Percentiles rank a stretch among this genome's conserved stretches.
These are phyloP conservation scores for Pseudachorutes palmiensis DNA, from an alignment of 1,140 invertebrate genomes.

Conservation along the genomic window DNA sequence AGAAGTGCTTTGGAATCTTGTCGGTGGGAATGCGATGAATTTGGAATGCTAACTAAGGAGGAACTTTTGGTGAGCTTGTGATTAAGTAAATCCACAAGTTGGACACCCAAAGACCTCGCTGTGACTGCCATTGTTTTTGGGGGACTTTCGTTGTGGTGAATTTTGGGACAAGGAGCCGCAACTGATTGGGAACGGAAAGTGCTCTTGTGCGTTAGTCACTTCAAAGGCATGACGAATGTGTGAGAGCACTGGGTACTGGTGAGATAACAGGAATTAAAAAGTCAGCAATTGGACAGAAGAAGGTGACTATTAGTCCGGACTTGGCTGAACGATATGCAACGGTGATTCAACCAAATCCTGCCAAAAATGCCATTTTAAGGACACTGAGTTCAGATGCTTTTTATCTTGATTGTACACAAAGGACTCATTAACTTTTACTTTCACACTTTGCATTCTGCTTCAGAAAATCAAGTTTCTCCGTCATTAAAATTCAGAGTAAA, in stretches of 20 bases:
- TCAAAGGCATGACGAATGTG: background rate
- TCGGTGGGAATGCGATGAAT: background rate
- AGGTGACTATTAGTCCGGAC: background rate
- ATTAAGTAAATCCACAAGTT: slow-evolving; percentile 3
- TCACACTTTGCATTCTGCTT: too few species aligned
- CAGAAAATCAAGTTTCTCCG: too few species aligned
- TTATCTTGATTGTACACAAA: too few species aligned
- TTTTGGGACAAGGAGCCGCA: background rate
- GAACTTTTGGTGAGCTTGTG: background rate
- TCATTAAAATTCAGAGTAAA: too few species aligned
- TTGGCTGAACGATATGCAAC: background rate
- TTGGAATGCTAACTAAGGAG: background rate
- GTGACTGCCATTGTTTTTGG: background rate
- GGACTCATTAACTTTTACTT: too few species aligned
- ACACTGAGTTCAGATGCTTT: too few species aligned
- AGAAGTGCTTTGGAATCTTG: too few species aligned
- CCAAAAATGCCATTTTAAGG: background rate
- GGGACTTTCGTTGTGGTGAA: too few species aligned
- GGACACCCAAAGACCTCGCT: too few species aligned
- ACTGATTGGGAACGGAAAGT: background rate
- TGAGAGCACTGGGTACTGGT: background rate
- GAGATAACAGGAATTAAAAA: background rate
- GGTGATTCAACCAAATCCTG: background rate
- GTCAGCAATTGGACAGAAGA: background rate
- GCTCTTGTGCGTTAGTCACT: too few species aligned